Conservation (phyloP, 2,888 invertebrate species). For the Glomeris marginata region DNA sequence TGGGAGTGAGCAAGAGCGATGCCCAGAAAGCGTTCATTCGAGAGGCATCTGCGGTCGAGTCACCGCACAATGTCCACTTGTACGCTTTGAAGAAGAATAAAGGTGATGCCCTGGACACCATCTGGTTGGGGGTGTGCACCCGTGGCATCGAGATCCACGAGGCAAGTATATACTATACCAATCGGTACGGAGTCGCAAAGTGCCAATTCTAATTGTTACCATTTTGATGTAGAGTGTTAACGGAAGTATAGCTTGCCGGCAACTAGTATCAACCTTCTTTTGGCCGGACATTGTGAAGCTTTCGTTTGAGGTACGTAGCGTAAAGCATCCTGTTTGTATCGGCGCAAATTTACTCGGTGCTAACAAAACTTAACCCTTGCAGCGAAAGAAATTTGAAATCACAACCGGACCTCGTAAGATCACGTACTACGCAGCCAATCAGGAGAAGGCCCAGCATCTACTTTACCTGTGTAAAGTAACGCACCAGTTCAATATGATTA, state of each 20-base stretch:
- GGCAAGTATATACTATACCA: constrained; percentile 29
- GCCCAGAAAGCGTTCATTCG: constrained; percentile 78
- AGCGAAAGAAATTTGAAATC: constrained; percentile 92
- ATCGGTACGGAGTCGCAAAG: no score
- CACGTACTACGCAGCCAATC: constrained; percentile 77
- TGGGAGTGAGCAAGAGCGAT: constrained; percentile 57
- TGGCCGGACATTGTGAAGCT: constrained; percentile 94
- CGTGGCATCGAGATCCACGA: constrained; percentile 77
- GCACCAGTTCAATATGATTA: constrained; percentile 86
- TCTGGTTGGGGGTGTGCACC: constrained; percentile 81
- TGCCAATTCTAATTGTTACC: no score
- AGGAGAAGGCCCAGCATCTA: constrained; percentile 84
- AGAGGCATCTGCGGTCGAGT: constrained; percentile 66
- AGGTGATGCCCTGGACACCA: constrained; percentile 46
- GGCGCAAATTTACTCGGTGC: no score
- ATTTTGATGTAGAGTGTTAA: constrained; percentile 23
- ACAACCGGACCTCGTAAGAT: constrained; percentile 35
- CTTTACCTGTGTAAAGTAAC: constrained; percentile 76
- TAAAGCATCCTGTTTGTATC: constrained; percentile 12
- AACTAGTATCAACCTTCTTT: constrained; percentile 56
- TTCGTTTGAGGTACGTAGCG: constrained; percentile 60
- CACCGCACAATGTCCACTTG: constrained; percentile 74
- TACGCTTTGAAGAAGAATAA: constrained; percentile 51
- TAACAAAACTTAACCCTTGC: no score
- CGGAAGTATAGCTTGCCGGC: constrained; percentile 28